phyloP scores from a whole-genome alignment of 2,888 invertebrate species.

The Hydraecia micacea region DNA sequence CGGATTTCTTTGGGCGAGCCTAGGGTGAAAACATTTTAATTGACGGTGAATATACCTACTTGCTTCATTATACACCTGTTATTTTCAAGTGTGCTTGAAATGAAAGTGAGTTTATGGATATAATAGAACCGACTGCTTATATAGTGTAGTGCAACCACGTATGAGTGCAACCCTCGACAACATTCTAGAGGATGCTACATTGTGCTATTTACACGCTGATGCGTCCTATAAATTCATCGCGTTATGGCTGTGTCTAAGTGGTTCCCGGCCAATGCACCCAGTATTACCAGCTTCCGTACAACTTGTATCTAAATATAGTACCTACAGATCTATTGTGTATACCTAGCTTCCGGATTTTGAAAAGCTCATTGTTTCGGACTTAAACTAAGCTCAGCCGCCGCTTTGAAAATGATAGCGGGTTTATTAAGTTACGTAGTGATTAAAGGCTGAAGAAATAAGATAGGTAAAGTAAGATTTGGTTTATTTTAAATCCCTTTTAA shows the following conservation, averaged over 20 bases:
- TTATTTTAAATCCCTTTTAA: slow-evolving; percentile 18
- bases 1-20: slow-evolving; percentile 73
- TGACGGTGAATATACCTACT: slow-evolving; percentile 56
- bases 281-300: slow-evolving; percentile 28
- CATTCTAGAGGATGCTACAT: slow-evolving; percentile 21
- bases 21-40: slow-evolving; percentile 66
- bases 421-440: slow-evolving; percentile 35
- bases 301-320: slow-evolving; percentile 15
- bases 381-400: slow-evolving; percentile 29
- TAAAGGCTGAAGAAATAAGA: slow-evolving; percentile 34
- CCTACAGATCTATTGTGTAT: slow-evolving; percentile 29
- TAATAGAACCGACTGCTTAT: neutral
- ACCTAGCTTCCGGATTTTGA: slow-evolving; percentile 27
- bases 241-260: slow-evolving; percentile 46
- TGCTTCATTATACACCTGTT: slow-evolving; percentile 43
- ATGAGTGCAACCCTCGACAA: neutral
- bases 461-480: slow-evolving; percentile 30
- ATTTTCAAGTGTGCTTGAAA: slow-evolving; percentile 15
- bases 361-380: slow-evolving; percentile 43
- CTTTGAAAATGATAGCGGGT: slow-evolving; percentile 25
- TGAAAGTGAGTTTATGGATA: neutral
- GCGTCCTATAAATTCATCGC: slow-evolving; percentile 45
- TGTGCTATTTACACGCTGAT: slow-evolving; percentile 19
- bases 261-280: slow-evolving; percentile 32
- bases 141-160: neutral